phyloP scores from a whole-genome alignment of 1,140 invertebrate genomes.

The Chironomus tepperi region DNA sequence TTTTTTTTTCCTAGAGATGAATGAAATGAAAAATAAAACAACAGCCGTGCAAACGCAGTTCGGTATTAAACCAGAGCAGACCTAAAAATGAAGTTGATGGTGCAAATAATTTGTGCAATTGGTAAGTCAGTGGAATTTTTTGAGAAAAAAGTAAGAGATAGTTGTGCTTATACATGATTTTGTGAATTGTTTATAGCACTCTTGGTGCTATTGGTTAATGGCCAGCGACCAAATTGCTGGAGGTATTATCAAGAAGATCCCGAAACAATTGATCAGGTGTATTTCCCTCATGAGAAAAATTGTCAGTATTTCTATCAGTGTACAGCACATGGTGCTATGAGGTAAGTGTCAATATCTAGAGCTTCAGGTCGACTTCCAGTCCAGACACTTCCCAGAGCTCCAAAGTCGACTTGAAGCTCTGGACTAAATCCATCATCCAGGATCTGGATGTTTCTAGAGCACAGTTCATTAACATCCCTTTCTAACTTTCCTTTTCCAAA shows the following conservation, averaged over 20 bases:
- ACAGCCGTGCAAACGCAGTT: slow-evolving; percentile 5
- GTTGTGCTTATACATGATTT: neutral
- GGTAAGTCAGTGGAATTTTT: slow-evolving; percentile 4
- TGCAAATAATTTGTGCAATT: slow-evolving; percentile 22
- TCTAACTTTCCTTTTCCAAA: too few species aligned
- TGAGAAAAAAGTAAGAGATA: neutral
- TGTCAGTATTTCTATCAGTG: slow-evolving; percentile 16
- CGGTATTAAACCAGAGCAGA: neutral
- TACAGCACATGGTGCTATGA: neutral
- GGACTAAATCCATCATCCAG: too few species aligned
- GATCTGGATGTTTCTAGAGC: too few species aligned
- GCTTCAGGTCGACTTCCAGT: too few species aligned
- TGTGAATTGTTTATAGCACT: slow-evolving; percentile 6
- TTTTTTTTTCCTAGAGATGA: neutral
- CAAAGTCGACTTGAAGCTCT: too few species aligned
- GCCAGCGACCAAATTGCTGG: neutral
- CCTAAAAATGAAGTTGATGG: slow-evolving; percentile 22
- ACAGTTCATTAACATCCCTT: too few species aligned
- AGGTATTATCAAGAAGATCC: neutral
- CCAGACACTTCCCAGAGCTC: too few species aligned
- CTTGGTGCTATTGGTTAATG: neutral
- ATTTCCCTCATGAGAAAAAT: neutral
- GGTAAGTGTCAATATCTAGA: too few species aligned
- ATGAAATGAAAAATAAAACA: slow-evolving; percentile 19
- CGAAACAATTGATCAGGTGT: neutral